Evolutionary conservation across 2,797 vertebrate species (phyloP), one percentile per base, ranked within the genome.

Genomic region (Rhinoraja longicauda): DNA sequence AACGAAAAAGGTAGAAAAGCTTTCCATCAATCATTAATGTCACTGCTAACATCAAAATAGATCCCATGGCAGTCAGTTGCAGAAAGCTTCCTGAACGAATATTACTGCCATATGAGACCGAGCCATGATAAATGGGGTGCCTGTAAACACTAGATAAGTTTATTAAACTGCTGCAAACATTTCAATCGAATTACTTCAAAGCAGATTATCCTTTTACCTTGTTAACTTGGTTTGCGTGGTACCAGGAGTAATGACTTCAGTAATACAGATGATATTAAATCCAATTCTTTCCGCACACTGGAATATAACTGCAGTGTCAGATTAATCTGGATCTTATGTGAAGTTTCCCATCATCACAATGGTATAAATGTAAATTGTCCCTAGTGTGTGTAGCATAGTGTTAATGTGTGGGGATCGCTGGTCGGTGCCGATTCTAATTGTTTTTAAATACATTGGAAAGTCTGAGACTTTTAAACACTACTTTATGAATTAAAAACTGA

Each of bases 251-350:
- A 92, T 92, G 90, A 72, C 39, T 45, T 75, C 39, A 53, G 70
- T 92, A 57, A 92, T 8, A 92, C 39, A 53, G 70, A 92, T 92
- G 26, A 92, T 53, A 92, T 73, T 75, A 53, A 92, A 92, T 73
- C 32, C 70, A 92, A 72, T 92, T 75, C 39, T 92, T 73, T 53
- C 70, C 17, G 4, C 67, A 53, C 39, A 24, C 70, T 73, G 90
- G 70, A 75, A 73, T 73, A 12, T 73, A 92, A 21, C 70, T 29
- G 70, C 9, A 57, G 70, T 26, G 36, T 92, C 39, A 26, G 26
- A 39, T 29, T 45, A 53, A n/a, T 57, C 90, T 53, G 29, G 70
- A 92, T 92, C 39, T 39, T 75, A 73, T n/a, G 45, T 12, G 64
- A 29, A 73, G 62, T 88, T 62, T 67, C 59, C n/a, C 62, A 36